These are phyloP conservation scores for western clawed frog (Xenopus tropicalis) DNA, from an alignment of 2,113 vertebrate genomes.

Conservation along the genomic window DNA sequence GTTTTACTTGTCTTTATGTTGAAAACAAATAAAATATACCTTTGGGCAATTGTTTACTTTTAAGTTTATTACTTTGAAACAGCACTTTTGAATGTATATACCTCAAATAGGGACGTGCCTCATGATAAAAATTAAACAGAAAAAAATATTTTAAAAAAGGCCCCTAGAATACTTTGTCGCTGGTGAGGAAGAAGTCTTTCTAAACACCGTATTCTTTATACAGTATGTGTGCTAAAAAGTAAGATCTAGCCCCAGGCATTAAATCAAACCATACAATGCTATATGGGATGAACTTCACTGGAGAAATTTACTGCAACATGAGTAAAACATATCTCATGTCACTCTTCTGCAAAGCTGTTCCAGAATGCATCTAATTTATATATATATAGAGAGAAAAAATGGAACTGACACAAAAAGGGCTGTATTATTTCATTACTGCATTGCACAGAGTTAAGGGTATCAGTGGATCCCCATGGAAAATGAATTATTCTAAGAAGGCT, in stretches of 20 bases:
- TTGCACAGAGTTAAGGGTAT: background rate
- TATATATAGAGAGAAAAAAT: background rate
- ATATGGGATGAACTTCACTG: background rate
- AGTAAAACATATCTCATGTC: background rate
- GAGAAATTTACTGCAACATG: background rate
- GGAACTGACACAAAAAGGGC: background rate
- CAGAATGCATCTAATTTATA: background rate
- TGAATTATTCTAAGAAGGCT: constrained; percentile 4
- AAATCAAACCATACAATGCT: background rate
- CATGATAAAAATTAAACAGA: no score
- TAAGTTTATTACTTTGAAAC: no score
- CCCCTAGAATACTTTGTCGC: no score
- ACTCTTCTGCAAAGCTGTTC: background rate
- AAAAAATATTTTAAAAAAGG: no score
- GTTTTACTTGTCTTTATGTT: no score
- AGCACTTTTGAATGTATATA: no score
- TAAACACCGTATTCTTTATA: background rate
- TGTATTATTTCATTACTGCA: background rate
- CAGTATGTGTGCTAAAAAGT: no score
- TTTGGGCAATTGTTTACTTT: no score
- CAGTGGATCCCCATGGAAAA: background rate
- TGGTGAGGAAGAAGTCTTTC: background rate
- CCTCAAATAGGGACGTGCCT: no score
- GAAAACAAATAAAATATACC: no score
- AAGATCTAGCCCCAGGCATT: background rate